Base-by-base conservation (phyloP, 2,888 invertebrate species). In the Cylindroiulus punctatus region DNA sequence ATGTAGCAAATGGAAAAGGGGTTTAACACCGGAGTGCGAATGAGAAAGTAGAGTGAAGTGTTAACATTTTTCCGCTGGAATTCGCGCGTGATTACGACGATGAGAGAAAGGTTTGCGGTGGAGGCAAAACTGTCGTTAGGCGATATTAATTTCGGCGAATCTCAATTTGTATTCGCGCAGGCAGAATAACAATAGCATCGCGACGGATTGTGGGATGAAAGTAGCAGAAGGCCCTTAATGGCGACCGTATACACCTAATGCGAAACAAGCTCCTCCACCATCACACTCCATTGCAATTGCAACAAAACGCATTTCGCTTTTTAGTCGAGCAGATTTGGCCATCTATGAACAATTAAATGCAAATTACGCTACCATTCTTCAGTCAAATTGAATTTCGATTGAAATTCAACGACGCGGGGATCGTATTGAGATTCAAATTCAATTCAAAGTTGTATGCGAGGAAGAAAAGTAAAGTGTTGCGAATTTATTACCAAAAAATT, bases 91-190 rank as follows among this genome's bases (percentile, higher is more conserved):
- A 65, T 65, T 65, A 65, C 22, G 26, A 65, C n/a, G 22, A 65
- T 65, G 26, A 26, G 22, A 65, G 65, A 22, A 26, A n/a, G 65
- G 65, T 65, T 10, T 22, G 26, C 26, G 65, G 65, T 65, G 65
- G 26, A 65, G 26, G 65, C 22, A 65, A 65, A 65, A 65, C 65
- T 65, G 65, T n/a, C 65, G 65, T 65, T 65, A 65, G 8, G 65
- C 65, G 65, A 65, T 65, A 65, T 65, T 65, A 65, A 65, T 65
- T 65, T 65, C 8, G 26, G 65, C 65, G 65, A 65, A 65, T 65
- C 65, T 65, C 65, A 65, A 65, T 65, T 65, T 65, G 65, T 12
- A 65, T 65, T 65, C 26, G 12, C 65, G n/a, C 65, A 65, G 65
- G 65, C 65, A 26, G 65, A 65, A 65, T 65, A 65, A 65, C 65